These are phyloP conservation scores for Leptinotarsa lineolata DNA, from an alignment of 1,140 invertebrate species.

Conservation along the genomic window DNA sequence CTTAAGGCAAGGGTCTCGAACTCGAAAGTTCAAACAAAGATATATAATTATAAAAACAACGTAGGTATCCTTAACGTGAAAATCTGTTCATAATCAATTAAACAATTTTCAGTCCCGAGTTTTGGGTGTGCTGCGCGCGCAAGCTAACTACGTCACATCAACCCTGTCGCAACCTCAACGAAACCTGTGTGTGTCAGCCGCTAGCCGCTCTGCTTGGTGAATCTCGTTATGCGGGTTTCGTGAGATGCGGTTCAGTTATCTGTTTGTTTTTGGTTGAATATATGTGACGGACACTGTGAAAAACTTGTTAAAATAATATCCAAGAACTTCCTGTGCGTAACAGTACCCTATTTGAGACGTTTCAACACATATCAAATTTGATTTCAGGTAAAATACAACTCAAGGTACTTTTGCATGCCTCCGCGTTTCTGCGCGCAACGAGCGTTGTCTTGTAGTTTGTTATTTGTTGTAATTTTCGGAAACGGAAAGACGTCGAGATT, in stretches of 20 bases:
- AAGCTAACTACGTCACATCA: slow-evolving; percentile 30
- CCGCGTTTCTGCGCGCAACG: slow-evolving; percentile 37
- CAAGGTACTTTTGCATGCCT: slow-evolving; percentile 40
- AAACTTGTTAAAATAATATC: slow-evolving; percentile 35
- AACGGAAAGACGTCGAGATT: slow-evolving; percentile 14
- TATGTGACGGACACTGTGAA: slow-evolving; percentile 35
- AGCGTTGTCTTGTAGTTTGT: slow-evolving; percentile 34
- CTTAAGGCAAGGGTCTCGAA: too few species aligned
- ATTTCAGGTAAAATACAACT: slow-evolving; percentile 36
- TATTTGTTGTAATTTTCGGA: slow-evolving; percentile 7
- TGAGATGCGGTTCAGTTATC: slow-evolving; percentile 35
- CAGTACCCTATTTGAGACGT: slow-evolving; percentile 8
- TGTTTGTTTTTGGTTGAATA: slow-evolving; percentile 29
- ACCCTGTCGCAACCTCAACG: slow-evolving; percentile 48
- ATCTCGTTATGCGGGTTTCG: slow-evolving; percentile 30
- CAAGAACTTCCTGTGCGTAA: slow-evolving; percentile 6
- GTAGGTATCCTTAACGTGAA: not conserved
- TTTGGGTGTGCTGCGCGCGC: slow-evolving; percentile 36
- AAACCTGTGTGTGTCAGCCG: slow-evolving; percentile 43
- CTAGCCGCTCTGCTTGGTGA: slow-evolving; percentile 30
- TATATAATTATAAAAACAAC: too few species aligned
- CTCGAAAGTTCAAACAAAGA: too few species aligned
- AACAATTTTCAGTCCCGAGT: slow-evolving; percentile 15
- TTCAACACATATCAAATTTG: slow-evolving; percentile 27
- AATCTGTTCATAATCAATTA: slow-evolving; percentile 17